These are phyloP conservation scores for Notechis scutatus DNA, from an alignment of 2,113 vertebrate species.

Conservation along the genomic window DNA sequence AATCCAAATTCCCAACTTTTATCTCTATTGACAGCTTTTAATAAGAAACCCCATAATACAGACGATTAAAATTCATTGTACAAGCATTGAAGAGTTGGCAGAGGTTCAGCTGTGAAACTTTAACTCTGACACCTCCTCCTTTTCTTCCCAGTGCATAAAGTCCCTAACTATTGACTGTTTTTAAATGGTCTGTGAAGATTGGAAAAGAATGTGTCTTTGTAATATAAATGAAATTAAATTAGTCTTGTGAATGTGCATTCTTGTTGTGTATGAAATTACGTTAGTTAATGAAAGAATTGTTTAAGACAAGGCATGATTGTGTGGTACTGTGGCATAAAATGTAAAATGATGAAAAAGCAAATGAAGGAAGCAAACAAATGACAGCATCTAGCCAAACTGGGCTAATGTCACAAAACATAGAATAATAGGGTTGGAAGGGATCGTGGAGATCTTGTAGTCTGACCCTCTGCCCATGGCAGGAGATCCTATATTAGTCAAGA, in stretches of 20 bases:
- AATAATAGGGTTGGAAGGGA: not conserved
- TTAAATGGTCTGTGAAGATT: not conserved
- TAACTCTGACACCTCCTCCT: not conserved
- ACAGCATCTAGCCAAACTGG: not conserved
- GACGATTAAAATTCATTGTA: slow-evolving; percentile 62
- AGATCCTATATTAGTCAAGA: not conserved
- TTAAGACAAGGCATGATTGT: not conserved
- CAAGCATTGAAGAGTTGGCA: slow-evolving; percentile 44
- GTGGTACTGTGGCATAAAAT: not conserved
- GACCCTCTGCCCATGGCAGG: not conserved
- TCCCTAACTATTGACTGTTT: not conserved
- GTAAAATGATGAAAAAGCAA: not conserved
- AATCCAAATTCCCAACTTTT: slow-evolving; percentile 62
- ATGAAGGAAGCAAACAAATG: not conserved
- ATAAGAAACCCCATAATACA: slow-evolving; percentile 69
- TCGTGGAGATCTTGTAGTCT: not conserved
- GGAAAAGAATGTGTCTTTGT: not conserved
- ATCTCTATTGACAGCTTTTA: slow-evolving; percentile 69
- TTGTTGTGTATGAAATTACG: not conserved
- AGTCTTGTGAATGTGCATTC: not conserved
- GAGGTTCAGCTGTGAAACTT: slow-evolving; percentile 50
- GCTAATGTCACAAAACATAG: not conserved
- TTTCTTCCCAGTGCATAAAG: not conserved
- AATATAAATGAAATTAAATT: not conserved
- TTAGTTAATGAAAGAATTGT: not conserved